phyloP scores from a whole-genome alignment of 2,113 vertebrate genomes.

The Ptychochromis oligacanthus region DNA sequence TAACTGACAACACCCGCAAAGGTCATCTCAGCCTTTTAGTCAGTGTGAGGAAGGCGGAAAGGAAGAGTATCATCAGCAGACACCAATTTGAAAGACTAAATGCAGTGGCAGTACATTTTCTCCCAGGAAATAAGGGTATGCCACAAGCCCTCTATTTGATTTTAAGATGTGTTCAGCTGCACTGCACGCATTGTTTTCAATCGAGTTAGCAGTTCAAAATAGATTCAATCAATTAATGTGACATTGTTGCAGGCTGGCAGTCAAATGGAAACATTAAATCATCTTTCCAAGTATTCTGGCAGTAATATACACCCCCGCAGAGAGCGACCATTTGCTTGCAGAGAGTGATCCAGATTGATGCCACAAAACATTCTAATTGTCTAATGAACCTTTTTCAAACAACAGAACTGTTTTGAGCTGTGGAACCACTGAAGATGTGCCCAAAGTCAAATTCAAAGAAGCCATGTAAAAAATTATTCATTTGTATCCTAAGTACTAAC shows the following conservation, averaged over 20 bases:
- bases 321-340: constrained; percentile 49
- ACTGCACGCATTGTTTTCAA: constrained; percentile 73
- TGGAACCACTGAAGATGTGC: constrained; percentile 26
- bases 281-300: constrained; percentile 68
- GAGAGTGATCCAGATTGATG: constrained; percentile 64
- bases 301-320: constrained; percentile 54
- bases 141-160: constrained; percentile 61
- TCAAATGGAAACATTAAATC: constrained; percentile 78
- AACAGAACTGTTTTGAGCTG: constrained; percentile 46
- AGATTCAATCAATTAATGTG: constrained; percentile 76
- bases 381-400: constrained; percentile 69
- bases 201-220: constrained; percentile 72
- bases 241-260: constrained; percentile 68
- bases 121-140: constrained; percentile 47
- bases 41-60: constrained; percentile 19
- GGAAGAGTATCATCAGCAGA: constrained; percentile 28
- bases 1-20: constrained; percentile 50
- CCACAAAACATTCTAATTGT: constrained; percentile 68
- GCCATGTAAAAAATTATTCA: constrained; percentile 9
- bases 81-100: constrained; percentile 46
- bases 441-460: constrained; percentile 42
- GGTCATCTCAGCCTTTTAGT: constrained; percentile 53
- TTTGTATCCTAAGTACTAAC: constrained; percentile 10
- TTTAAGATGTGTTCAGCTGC: constrained; percentile 65
- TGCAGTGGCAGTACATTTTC: constrained; percentile 58